Evolutionary conservation across 1,140 invertebrate genomes (phyloP), one percentile per base, ranked within the genome.

Genomic region (Frieseomelitta varia): DNA sequence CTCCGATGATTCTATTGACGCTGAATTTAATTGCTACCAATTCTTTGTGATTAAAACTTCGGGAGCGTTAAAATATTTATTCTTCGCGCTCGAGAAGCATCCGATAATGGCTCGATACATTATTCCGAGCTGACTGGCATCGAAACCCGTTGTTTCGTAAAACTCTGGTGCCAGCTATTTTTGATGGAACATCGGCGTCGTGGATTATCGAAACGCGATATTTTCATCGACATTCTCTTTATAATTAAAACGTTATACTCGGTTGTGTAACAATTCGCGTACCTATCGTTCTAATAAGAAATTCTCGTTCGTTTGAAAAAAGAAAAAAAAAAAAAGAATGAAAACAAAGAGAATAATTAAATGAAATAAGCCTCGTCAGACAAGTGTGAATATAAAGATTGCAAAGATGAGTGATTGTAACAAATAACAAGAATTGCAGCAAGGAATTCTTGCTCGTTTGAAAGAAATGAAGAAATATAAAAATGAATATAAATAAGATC

Each of bases 1-100:
- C 39, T 47, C 11, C 47, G n/a, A 21, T 15, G 27, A 53, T 30
- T 55, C 27, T 27, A 30, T n/a, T 17, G 76, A 58, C 51, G 74
- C 24, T 69, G 79, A 81, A 73, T 81, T 75, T 68, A 81, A 81
- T 76, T 76, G 72, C 61, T 47, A 27, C 58, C 72, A 67, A 67
- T 68, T 30, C 24, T 51, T 61, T 15, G 27, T 73, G 72, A 82
- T 82, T 76, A 75, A n/a, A n/a, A 76, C 21, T 67, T 51, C 21
- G 30, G 15, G 4, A n/a, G 72, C 30, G 21, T 75, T 67, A 56
- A 81, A 81, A 81, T 56, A 75, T 82, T 65, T 68, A 65, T 82
- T 39, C 67, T 47, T 55, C 47, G 34, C 30, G 53, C 24, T 65
- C n/a, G 47, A n/a, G 63, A 34, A 27, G 63, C 2, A 34, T n/a